Conservation (phyloP, 2,888 invertebrate species). For the Ochlodes sylvanus region DNA sequence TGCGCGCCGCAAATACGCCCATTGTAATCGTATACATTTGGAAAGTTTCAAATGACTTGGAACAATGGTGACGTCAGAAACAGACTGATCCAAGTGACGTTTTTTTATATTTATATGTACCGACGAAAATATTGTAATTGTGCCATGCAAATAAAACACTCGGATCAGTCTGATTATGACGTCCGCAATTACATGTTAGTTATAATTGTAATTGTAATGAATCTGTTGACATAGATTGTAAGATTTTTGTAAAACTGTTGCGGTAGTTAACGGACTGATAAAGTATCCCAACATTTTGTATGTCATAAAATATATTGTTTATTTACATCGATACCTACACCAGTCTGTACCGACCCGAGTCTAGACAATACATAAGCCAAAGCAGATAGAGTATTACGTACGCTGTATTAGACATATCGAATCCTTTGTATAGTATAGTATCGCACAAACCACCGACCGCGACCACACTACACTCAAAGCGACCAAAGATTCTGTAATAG, state of each 20-base stretch:
- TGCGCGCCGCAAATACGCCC: too few relatives aligned
- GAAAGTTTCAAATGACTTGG: conserved; percentile 25
- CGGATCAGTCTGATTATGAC: too few relatives aligned
- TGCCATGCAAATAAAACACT: too few relatives aligned
- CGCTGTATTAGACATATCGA: conserved; percentile 55
- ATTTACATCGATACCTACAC: neutral
- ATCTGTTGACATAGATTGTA: conserved; percentile 25
- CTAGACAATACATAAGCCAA: conserved; percentile 70
- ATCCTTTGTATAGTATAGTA: conserved; percentile 51
- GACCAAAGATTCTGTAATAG: conserved; percentile 75
- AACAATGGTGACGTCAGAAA: neutral
- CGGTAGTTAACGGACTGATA: conserved; percentile 47
- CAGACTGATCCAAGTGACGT: too few relatives aligned
- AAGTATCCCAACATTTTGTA: neutral
- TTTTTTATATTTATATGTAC: too few relatives aligned
- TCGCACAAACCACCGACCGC: neutral
- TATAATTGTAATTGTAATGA: conserved; percentile 18
- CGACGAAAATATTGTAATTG: too few relatives aligned
- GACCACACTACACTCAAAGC: conserved; percentile 61
- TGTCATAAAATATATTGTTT: neutral
- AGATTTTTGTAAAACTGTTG: conserved; percentile 49
- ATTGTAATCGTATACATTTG: too few relatives aligned
- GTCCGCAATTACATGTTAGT: conserved; percentile 8
- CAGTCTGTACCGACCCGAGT: conserved; percentile 42
- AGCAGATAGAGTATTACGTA: conserved; percentile 73